These are phyloP conservation scores for Boulengeromyrus knoepffleri DNA, from an alignment of 2,113 vertebrate species.

Conservation along the genomic window DNA sequence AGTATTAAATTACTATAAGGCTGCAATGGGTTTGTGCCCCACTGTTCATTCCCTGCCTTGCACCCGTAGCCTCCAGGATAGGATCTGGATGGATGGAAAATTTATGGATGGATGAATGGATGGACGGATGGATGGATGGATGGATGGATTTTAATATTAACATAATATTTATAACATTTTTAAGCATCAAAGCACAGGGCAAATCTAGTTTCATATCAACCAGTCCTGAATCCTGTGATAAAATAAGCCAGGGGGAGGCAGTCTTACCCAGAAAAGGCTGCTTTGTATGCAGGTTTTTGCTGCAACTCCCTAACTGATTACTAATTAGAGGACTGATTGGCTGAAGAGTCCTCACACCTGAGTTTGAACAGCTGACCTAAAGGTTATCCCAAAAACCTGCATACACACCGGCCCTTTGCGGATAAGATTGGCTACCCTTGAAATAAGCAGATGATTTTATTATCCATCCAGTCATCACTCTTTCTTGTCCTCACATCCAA, in stretches of 20 bases:
- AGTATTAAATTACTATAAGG: background rate
- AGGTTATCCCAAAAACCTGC: background rate
- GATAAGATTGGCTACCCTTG: background rate
- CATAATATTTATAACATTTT: background rate
- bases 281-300: background rate
- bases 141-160: background rate
- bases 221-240: background rate
- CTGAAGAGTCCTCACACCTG: background rate
- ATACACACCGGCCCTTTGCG: background rate
- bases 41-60: background rate
- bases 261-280: background rate
- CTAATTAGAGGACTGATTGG: background rate
- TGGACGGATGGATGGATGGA: background rate
- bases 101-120: background rate
- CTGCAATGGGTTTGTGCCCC: background rate
- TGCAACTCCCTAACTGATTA: background rate
- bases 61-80: background rate
- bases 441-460: background rate
- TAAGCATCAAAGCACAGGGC: background rate
- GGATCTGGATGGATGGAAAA: background rate
- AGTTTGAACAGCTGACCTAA: background rate
- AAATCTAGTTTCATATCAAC: background rate
- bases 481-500: background rate
- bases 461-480: background rate
- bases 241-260: background rate